phyloP scores from a whole-genome alignment of 2,888 invertebrate genomes.

The Lapara coniferarum region DNA sequence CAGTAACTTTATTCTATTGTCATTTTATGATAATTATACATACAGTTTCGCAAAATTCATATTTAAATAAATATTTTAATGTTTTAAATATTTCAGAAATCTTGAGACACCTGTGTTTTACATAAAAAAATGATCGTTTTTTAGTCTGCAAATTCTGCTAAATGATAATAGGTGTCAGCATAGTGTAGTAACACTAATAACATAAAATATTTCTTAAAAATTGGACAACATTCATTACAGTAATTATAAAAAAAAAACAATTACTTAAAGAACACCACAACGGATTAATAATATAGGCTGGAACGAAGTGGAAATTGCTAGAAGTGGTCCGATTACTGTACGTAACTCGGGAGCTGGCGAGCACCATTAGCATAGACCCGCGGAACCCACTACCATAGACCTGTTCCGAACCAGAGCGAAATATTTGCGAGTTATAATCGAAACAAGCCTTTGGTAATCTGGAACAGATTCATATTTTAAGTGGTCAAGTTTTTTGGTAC shows the following conservation, averaged over 20 bases:
- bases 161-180: too few relatives aligned
- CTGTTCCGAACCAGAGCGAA: conserved; percentile 27
- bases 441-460: not conserved
- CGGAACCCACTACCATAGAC: conserved; percentile 36
- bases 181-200: too few relatives aligned
- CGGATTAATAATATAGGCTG: conserved; percentile 54
- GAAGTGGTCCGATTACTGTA: conserved; percentile 68
- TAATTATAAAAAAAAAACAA: conserved; percentile 1
- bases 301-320: conserved; percentile 71
- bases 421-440: conserved; percentile 29
- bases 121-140: too few relatives aligned
- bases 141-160: too few relatives aligned
- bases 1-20: too few relatives aligned
- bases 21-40: too few relatives aligned
- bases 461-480: too few relatives aligned
- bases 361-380: conserved; percentile 60
- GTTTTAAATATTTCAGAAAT: too few relatives aligned
- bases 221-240: not conserved
- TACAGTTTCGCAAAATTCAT: too few relatives aligned
- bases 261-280: conserved; percentile 9
- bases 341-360: conserved; percentile 70
- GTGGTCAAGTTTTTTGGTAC: too few relatives aligned
- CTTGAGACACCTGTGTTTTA: too few relatives aligned
- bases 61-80: too few relatives aligned
- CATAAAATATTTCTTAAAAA: not conserved